Evolutionary conservation across 2,888 invertebrate species (phyloP), one percentile per base, ranked within the genome.

Genomic region (Octodonta nipae): DNA sequence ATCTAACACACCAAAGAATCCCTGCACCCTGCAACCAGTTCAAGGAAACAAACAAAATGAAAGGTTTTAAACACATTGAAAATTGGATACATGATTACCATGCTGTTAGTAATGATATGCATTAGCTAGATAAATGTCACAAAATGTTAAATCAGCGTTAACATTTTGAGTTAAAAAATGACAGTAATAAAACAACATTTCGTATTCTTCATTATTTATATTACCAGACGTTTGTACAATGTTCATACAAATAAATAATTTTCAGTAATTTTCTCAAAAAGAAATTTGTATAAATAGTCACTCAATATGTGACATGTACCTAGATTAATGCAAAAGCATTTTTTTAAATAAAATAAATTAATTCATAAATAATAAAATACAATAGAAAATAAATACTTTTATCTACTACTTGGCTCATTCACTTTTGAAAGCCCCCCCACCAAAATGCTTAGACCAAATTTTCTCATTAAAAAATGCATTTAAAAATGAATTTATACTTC

Each of bases 271-370:
- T n/a, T n/a, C n/a, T n/a, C n/a, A 27, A 30, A 26, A 36, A 31
- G 28, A 25, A 31, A 31, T 26, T 10, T 27, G 8, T 12, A 17
- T 26, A 37, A 29, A 34, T 38, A 50, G 59, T 60, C 61, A 60
- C 61, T 46, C 44, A 42, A 51, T 41, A 42, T 59, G 61, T 60
- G 61, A 61, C 61, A 61, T 61, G 53, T 61, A 61, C 61, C 61
- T 60, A 60, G 61, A 52, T 46, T 51, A 58, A 58, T 58, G 58
- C 60, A 47, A 41, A 45, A 50, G 54, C 51, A 51, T 51, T 46
- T 35, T 39, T 40, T 43, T 48, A 52, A 46, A 30, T 12, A 10
- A 30, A 68, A 69, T 68, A 67, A 68, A 69, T 68, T 68, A 30
- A 68, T 67, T 68, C 60, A 70, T 49, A 49, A 47, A 37, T 48